Conservation (phyloP, 1,140 invertebrate species). For the Bacillus rossius region DNA sequence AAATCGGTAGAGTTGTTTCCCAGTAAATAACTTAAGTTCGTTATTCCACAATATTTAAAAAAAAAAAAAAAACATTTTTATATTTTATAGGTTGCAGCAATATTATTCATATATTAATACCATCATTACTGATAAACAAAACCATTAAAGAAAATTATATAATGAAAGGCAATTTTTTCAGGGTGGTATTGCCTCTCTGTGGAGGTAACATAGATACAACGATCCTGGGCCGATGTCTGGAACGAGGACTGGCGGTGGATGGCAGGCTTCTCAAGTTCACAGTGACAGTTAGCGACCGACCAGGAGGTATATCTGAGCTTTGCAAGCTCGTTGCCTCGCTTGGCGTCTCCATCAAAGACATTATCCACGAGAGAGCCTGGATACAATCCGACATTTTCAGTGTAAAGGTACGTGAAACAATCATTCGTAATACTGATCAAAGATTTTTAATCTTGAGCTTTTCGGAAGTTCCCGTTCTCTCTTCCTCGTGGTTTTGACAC, state of each 20-base stretch:
- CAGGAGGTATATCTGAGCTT: conserved; percentile 55
- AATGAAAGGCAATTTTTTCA: no score
- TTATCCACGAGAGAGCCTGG: conserved; percentile 62
- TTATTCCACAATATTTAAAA: no score
- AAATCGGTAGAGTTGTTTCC: no score
- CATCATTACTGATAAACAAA: no score
- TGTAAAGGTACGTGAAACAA: conserved; percentile 32
- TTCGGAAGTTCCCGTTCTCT: background rate
- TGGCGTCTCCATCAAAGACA: conserved; percentile 59
- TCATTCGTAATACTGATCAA: background rate
- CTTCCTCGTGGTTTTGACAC: background rate
- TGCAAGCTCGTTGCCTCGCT: conserved; percentile 44
- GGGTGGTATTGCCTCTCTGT: conserved; percentile 60
- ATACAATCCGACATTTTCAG: conserved; percentile 54
- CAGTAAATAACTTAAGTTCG: no score
- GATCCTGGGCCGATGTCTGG: conserved; percentile 57
- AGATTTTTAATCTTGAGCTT: no score
- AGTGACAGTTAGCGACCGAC: conserved; percentile 55
- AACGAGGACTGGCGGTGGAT: conserved; percentile 64
- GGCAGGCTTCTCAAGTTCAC: conserved; percentile 60
- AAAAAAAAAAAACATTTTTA: no score
- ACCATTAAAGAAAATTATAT: no score
- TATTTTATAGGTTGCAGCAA: no score
- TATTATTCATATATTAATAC: no score
- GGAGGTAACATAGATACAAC: conserved; percentile 71